Evolutionary conservation across 2,797 vertebrate species (phyloP).

Genomic region (Periophthalmus magnuspinnatus): DNA sequence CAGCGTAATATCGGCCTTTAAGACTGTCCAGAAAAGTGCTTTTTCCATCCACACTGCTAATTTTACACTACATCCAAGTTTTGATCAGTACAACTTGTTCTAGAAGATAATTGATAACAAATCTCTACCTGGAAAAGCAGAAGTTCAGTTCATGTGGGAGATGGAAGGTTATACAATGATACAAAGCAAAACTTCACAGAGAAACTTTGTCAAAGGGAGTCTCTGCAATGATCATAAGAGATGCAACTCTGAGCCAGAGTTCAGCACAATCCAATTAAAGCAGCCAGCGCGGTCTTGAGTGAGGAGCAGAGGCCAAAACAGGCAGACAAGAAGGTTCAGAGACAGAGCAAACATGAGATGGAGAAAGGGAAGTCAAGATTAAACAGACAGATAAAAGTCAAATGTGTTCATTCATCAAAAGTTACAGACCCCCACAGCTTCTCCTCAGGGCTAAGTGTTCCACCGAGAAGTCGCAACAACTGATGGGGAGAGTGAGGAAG

Average conservation of each 20-base stretch:
- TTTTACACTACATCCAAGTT: conserved; percentile 32
- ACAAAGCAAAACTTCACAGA: conserved; percentile 70
- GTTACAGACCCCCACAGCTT: conserved; percentile 80
- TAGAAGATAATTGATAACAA: conserved; percentile 60
- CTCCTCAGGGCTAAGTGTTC: conserved; percentile 79
- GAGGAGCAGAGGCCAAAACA: conserved; percentile 71
- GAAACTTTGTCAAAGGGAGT: conserved; percentile 66
- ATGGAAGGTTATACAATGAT: conserved; percentile 61
- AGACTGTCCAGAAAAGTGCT: background rate
- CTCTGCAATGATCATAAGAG: conserved; percentile 70
- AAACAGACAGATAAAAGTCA: conserved; percentile 77
- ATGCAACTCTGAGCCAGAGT: conserved; percentile 73
- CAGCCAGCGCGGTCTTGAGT: conserved; percentile 69
- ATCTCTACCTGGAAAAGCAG: conserved; percentile 50
- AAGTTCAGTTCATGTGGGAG: conserved; percentile 37
- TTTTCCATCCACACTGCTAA: conserved; percentile 19
- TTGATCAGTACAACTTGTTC: conserved; percentile 43
- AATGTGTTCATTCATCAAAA: conserved; percentile 84
- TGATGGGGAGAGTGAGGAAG: conserved; percentile 62
- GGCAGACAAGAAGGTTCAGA: conserved; percentile 50
- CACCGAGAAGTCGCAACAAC: conserved; percentile 72
- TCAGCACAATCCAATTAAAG: conserved; percentile 79
- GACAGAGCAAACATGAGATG: conserved; percentile 45
- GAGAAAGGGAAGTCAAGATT: conserved; percentile 66
- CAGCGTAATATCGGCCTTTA: too few relatives aligned